These are phyloP conservation scores for Drosophila sordidapex DNA, from an alignment of 2,888 invertebrate species.

Conservation along the genomic window DNA sequence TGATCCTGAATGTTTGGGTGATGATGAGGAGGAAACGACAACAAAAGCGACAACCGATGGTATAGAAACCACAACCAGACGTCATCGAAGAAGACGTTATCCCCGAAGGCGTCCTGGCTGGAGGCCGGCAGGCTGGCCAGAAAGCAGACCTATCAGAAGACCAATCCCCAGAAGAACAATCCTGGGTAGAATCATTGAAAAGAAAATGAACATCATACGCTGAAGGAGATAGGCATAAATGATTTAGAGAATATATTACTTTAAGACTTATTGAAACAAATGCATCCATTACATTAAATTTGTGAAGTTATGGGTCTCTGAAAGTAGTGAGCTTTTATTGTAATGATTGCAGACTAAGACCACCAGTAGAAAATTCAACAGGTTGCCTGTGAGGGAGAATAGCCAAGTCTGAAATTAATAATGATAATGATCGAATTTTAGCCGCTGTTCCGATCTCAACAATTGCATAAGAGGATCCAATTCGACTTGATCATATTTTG, in stretches of 20 bases:
- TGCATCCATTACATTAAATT: neutral
- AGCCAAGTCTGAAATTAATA: no score
- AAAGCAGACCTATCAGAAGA: neutral
- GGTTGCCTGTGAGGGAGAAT: neutral
- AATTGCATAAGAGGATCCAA: no score
- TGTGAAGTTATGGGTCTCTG: neutral
- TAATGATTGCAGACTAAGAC: no score
- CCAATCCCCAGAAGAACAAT: constrained; percentile 11
- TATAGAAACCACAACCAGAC: neutral
- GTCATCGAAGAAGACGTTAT: neutral
- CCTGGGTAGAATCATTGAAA: constrained; percentile 22
- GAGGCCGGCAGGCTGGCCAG: neutral
- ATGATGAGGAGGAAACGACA: neutral
- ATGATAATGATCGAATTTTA: no score
- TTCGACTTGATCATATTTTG: no score
- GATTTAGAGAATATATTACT: neutral
- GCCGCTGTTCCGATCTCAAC: no score
- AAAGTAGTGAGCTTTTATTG: no score
- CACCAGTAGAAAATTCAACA: no score
- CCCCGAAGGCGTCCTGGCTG: constrained; percentile 1
- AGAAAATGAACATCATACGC: constrained; percentile 24
- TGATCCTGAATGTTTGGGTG: constrained; percentile 18
- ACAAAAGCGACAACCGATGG: neutral
- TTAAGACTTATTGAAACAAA: neutral
- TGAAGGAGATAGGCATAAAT: neutral